These are phyloP conservation scores for Eupsilia transversa DNA, from an alignment of 2,888 invertebrate genomes.

Conservation along the genomic window DNA sequence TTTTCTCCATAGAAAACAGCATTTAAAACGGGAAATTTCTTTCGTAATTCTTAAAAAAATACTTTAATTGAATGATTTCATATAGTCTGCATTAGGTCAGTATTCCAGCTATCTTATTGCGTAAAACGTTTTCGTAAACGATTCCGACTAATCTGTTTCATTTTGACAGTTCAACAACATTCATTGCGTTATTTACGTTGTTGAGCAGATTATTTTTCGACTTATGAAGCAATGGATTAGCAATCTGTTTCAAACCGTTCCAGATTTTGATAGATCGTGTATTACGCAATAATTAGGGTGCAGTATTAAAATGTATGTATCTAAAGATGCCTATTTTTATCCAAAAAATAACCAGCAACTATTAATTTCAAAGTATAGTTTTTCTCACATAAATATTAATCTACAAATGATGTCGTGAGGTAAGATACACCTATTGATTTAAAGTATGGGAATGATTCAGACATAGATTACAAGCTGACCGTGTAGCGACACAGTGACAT, in stretches of 20 bases:
- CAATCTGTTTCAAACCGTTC: too few species aligned
- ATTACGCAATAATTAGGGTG: too few species aligned
- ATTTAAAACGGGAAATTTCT: neutral
- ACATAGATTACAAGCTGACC: slow-evolving; percentile 34
- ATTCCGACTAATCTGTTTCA: too few species aligned
- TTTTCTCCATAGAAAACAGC: neutral
- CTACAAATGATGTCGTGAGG: slow-evolving; percentile 8
- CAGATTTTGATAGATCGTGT: too few species aligned
- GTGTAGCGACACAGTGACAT: slow-evolving; percentile 3
- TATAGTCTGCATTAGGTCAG: neutral
- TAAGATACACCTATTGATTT: slow-evolving; percentile 25
- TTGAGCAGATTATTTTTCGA: too few species aligned
- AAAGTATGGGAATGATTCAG: slow-evolving; percentile 26
- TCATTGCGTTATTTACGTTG: too few species aligned
- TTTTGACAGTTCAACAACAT: too few species aligned
- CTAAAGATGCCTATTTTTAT: neutral
- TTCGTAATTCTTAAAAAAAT: neutral
- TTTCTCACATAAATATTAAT: slow-evolving; percentile 39
- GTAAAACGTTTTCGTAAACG: too few species aligned
- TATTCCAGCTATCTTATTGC: too few species aligned
- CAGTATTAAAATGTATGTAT: neutral
- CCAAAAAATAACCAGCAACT: neutral
- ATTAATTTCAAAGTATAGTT: neutral
- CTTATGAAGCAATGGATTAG: too few species aligned
- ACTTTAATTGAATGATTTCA: neutral